Evolutionary conservation across 2,797 vertebrate species (phyloP).

Genomic region (Crenichthys baileyi): DNA sequence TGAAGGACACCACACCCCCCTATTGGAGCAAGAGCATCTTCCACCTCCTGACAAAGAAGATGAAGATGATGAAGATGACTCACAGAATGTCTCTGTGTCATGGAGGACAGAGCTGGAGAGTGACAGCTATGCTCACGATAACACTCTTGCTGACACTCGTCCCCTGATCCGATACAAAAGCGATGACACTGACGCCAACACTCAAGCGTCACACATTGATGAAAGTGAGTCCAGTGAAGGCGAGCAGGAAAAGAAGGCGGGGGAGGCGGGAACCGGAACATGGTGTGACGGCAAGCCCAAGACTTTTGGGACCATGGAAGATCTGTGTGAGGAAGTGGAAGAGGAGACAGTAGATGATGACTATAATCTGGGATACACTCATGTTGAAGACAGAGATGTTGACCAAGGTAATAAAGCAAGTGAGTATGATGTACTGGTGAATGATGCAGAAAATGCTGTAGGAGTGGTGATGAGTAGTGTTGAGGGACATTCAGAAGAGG

Average conservation of each 20-base stretch:
- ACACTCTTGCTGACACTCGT: constrained; percentile 82
- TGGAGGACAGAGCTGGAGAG: constrained; percentile 78
- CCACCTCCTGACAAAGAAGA: constrained; percentile 39
- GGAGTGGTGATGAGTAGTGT: constrained; percentile 10
- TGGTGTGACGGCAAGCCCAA: constrained; percentile 71
- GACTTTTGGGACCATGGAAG: constrained; percentile 81
- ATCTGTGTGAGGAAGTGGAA: constrained; percentile 79
- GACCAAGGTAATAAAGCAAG: background rate
- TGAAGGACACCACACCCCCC: background rate
- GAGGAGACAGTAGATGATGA: constrained; percentile 64
- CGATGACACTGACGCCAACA: constrained; percentile 75
- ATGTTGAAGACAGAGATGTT: constrained; percentile 28
- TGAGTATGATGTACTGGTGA: background rate
- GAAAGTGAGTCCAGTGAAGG: constrained; percentile 75
- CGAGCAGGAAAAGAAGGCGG: constrained; percentile 67
- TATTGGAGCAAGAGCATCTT: constrained; percentile 19
- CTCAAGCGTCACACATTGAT: constrained; percentile 67
- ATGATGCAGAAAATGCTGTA: constrained; percentile 17
- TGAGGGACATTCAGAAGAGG: constrained; percentile 35
- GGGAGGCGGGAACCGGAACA: constrained; percentile 37
- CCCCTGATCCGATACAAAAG: constrained; percentile 83
- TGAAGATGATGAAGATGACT: constrained; percentile 65
- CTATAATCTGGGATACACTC: constrained; percentile 44
- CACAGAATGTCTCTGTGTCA: constrained; percentile 77
- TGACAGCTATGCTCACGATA: constrained; percentile 82